phyloP scores from a whole-genome alignment of 2,113 vertebrate genomes.

The Callionymus lyra region DNA sequence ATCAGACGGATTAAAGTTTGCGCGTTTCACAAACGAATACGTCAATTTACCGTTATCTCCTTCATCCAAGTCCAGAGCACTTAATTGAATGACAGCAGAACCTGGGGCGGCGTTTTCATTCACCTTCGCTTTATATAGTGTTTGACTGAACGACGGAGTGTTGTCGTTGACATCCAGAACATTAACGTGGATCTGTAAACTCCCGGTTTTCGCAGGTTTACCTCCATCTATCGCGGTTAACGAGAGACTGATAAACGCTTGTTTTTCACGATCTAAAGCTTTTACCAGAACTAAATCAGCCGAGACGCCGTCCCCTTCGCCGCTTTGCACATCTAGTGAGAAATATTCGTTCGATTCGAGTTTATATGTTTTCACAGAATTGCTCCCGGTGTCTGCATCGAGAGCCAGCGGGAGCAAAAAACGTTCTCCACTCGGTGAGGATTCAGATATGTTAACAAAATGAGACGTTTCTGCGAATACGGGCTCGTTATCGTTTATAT shows the following conservation, averaged over 20 bases:
- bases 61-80: slow-evolving; percentile 53
- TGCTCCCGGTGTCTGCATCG: slow-evolving; percentile 54
- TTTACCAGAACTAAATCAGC: slow-evolving; percentile 62
- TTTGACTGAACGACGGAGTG: slow-evolving; percentile 34
- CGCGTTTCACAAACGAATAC: slow-evolving; percentile 50
- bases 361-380: slow-evolving; percentile 59
- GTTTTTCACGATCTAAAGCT: slow-evolving; percentile 55
- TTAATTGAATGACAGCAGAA: slow-evolving; percentile 27
- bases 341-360: slow-evolving; percentile 61
- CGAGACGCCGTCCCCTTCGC: slow-evolving; percentile 57
- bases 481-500: slow-evolving; percentile 66
- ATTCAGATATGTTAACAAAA: slow-evolving; percentile 43
- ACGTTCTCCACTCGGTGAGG: slow-evolving; percentile 39
- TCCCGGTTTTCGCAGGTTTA: slow-evolving; percentile 50
- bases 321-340: slow-evolving; percentile 51
- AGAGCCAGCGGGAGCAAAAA: slow-evolving; percentile 44
- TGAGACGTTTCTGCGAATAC: slow-evolving; percentile 30
- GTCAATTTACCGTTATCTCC: slow-evolving; percentile 46
- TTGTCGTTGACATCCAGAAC: slow-evolving; percentile 63
- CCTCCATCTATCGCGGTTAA: slow-evolving; percentile 58
- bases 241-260: slow-evolving; percentile 38
- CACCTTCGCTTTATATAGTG: slow-evolving; percentile 49
- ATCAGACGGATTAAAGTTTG: slow-evolving; percentile 42
- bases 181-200: slow-evolving; percentile 39
- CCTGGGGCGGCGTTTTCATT: slow-evolving; percentile 49